Base-by-base conservation (phyloP, 2,113 vertebrate species). In the Ammodytes marinus region DNA sequence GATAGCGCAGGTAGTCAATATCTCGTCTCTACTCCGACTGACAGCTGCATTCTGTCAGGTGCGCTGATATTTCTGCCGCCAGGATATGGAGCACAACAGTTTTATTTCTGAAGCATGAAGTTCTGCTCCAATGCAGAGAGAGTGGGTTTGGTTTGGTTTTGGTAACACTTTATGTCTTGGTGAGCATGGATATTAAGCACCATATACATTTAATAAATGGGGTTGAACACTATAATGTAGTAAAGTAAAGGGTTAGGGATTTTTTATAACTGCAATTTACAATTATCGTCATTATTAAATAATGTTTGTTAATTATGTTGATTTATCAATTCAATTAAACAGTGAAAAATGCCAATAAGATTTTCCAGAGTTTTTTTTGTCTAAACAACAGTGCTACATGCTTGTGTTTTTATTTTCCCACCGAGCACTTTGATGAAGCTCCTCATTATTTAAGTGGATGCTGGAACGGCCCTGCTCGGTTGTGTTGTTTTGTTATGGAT, bases 31-130 rank as follows among this genome's bases (percentile, higher is more conserved):
- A 17, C 74, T 69, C 27, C 8, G 13, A 86, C 60, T 89, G 89
- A 89, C 86, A 91, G 83, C 84, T 85, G 87, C 54, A 54, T 80
- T 85, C 79, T 83, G 75, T 87, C 88, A 85, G 86, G 82, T 86
- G 84, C 69, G 82, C 74, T 71, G 86, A 69, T 88, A 67, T 78
- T 88, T 74, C 61, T 65, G 73, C 42, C 61, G 61, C 6, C 17
- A 50, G 47, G 64, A 79, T 65, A 37, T 27, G 45, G 72, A 82
- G 47, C 55, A 37, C 58, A 43, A 8, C 45, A 7, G 27, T 27
- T 59, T 79, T 69, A 43, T 77, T 65, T 65, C 55, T 78, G 82
- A 77, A 75, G 81, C 60, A 74, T 52, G 52, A 79, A 81, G 72
- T 75, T 80, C 19, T 75, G 69, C 63, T 71, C 60, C 64, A 46